These are phyloP conservation scores for Aphelenchoides avenae DNA, from an alignment of 1,140 invertebrate species.

Conservation along the genomic window DNA sequence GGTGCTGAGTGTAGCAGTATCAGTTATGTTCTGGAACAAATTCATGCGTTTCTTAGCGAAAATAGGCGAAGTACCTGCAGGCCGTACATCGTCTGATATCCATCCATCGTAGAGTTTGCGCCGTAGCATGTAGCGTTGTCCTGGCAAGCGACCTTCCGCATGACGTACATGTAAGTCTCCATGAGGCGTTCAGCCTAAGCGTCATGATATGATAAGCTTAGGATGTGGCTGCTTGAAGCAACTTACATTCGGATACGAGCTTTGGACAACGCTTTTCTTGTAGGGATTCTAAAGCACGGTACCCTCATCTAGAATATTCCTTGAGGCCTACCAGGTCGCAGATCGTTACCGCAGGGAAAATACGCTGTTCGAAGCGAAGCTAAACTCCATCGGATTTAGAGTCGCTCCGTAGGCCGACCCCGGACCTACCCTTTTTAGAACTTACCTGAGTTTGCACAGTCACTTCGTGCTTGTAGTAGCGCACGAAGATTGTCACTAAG, in stretches of 20 bases:
- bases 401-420: too few species aligned
- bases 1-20: constrained; percentile 27
- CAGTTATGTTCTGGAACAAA: constrained; percentile 13
- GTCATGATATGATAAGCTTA: background rate
- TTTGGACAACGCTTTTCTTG: background rate
- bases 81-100: constrained; percentile 17
- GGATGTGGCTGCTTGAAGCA: background rate
- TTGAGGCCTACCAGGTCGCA: constrained; percentile 28
- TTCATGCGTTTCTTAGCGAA: background rate
- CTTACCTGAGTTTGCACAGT: constrained; percentile 33
- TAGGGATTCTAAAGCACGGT: too few species aligned
- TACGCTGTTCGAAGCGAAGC: constrained; percentile 37
- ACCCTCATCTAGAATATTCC: background rate
- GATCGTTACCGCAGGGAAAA: too few species aligned
- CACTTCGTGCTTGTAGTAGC: constrained; percentile 31
- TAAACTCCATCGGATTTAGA: constrained; percentile 9
- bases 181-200: constrained; percentile 24
- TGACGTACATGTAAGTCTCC: constrained; percentile 30
- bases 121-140: constrained; percentile 8
- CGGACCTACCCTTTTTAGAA: constrained; percentile 1
- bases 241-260: background rate
- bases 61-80: constrained; percentile 1
- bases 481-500: constrained; percentile 21
- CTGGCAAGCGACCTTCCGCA: constrained; percentile 21
- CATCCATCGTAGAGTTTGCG: constrained; percentile 28